phyloP scores from a whole-genome alignment of 2,797 vertebrate genomes.

The Tapera naevia region DNA sequence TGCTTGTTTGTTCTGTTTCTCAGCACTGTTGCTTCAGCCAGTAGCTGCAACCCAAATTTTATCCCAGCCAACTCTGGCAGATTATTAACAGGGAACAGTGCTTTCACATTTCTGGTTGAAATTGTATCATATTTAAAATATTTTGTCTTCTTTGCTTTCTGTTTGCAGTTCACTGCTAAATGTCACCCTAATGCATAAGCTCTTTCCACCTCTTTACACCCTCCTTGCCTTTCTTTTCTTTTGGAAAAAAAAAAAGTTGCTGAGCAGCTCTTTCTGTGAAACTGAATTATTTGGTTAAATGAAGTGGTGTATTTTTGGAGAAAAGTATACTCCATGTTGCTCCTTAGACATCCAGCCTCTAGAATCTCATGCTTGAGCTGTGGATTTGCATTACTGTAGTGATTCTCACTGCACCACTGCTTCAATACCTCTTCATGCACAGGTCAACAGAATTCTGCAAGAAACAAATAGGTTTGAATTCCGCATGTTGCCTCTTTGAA shows the following conservation, averaged over 20 bases:
- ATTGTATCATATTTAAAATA: not conserved
- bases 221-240: not conserved
- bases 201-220: not conserved
- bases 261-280: slow-evolving; percentile 6
- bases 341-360: not conserved
- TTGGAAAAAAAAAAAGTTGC: not conserved
- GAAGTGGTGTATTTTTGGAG: not conserved
- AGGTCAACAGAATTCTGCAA: slow-evolving; percentile 35
- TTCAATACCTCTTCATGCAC: not conserved
- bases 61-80: not conserved
- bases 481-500: slow-evolving; percentile 50
- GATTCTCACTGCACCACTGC: slow-evolving; percentile 17
- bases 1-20: slow-evolving; percentile 22
- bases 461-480: slow-evolving; percentile 44
- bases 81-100: not conserved
- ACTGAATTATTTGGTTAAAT: not conserved
- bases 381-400: not conserved
- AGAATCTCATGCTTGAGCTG: slow-evolving; percentile 6
- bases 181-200: not conserved
- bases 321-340: not conserved
- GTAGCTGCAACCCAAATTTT: slow-evolving; percentile 20
- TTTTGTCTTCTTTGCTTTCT: slow-evolving; percentile 1
- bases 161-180: slow-evolving; percentile 5
- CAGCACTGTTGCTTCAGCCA: not conserved
- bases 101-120: slow-evolving; percentile 14